A percentile compares a stretch with the other conserved stretches of the same genome.
Evolutionary conservation across 2,797 vertebrate genomes (phyloP).

Genomic region (Pangasius larnaudii): DNA sequence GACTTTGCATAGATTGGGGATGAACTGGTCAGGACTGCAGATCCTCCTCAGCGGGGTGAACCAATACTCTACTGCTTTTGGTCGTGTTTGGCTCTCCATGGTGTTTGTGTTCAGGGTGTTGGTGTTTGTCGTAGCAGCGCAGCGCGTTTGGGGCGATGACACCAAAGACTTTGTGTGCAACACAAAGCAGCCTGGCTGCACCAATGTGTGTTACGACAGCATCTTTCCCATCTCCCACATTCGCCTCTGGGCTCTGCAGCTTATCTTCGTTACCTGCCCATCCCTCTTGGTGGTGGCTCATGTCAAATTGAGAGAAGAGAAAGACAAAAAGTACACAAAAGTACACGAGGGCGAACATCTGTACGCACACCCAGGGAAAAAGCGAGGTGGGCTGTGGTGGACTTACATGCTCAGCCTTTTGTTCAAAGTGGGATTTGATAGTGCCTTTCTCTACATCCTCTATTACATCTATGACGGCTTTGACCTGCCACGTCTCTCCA

Average conservation of each 20-base stretch:
- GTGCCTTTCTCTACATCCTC: conserved; percentile 84
- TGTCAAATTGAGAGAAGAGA: conserved; percentile 85
- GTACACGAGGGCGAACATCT: conserved; percentile 64
- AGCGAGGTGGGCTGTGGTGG: conserved; percentile 91
- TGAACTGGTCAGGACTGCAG: conserved; percentile 90
- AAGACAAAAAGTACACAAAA: conserved; percentile 71
- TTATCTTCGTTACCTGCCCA: conserved; percentile 93
- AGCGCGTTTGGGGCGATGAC: conserved; percentile 90
- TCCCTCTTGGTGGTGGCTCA: conserved; percentile 93
- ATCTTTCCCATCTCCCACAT: conserved; percentile 95
- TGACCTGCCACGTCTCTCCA: conserved; percentile 79
- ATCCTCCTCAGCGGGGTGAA: conserved; percentile 86
- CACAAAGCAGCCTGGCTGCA: conserved; percentile 85
- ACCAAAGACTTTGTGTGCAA: conserved; percentile 92
- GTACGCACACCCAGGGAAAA: conserved; percentile 85
- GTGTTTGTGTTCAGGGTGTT: conserved; percentile 92
- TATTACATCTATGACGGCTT: conserved; percentile 83
- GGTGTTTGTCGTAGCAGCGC: conserved; percentile 89
- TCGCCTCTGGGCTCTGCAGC: conserved; percentile 95
- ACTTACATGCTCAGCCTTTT: conserved; percentile 89
- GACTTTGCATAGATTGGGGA: conserved; percentile 61
- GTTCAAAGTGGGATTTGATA: conserved; percentile 83
- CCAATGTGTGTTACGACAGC: conserved; percentile 87
- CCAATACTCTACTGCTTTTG: conserved; percentile 91
- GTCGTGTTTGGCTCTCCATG: conserved; percentile 92